phyloP scores from a whole-genome alignment of 2,113 vertebrate species.

The Zosterops borbonicus region DNA sequence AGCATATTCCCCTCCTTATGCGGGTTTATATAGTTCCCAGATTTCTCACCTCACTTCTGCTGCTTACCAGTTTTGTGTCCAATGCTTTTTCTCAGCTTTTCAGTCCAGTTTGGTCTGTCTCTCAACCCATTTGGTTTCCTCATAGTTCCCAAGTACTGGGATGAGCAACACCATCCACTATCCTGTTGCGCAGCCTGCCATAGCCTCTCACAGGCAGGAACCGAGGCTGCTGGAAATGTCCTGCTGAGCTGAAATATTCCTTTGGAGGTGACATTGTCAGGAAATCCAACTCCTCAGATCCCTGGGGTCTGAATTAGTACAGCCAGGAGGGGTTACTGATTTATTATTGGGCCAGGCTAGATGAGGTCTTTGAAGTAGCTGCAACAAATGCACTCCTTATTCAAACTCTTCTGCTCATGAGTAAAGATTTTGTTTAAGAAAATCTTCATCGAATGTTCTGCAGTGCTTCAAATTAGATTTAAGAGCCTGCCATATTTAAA shows the following conservation, averaged over 20 bases:
- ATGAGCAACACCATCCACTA: background rate
- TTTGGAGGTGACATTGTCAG: background rate
- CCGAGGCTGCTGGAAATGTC: background rate
- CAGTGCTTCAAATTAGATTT: background rate
- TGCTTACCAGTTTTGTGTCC: background rate
- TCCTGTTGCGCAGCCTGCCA: background rate
- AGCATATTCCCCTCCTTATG: background rate
- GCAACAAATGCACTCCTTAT: accelerated
- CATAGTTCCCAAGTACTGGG: background rate
- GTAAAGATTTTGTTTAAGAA: background rate
- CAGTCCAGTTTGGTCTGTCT: background rate
- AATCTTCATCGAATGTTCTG: background rate
- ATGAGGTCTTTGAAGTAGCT: background rate
- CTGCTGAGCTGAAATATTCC: background rate
- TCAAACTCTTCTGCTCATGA: background rate
- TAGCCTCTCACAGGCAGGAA: background rate
- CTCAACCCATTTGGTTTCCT: background rate
- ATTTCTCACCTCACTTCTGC: background rate
- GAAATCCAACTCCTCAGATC: background rate
- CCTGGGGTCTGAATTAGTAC: background rate
- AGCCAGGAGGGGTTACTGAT: background rate
- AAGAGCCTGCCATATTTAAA: background rate
- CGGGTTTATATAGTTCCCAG: accelerated
- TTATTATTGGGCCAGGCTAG: background rate
- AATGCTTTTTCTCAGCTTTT: background rate